These are phyloP conservation scores for Drosophila tsacasi DNA, from an alignment of 1,140 invertebrate species.

Conservation along the genomic window DNA sequence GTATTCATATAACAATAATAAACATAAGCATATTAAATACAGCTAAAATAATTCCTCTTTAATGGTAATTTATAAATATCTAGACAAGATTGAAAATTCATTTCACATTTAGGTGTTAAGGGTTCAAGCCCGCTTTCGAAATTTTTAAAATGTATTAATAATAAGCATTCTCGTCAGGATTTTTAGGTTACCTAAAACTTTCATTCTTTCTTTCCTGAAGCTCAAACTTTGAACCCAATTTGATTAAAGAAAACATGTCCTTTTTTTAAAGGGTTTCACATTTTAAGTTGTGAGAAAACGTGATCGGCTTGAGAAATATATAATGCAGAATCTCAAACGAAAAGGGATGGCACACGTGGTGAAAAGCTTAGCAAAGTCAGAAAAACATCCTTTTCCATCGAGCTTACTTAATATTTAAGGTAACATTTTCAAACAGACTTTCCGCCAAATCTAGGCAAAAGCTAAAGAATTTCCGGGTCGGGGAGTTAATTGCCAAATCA, in stretches of 20 bases:
- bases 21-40: too few species aligned
- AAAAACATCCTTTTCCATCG: not conserved
- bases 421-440: not conserved
- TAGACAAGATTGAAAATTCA: not conserved
- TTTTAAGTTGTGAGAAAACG: conserved; percentile 27
- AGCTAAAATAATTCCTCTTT: not conserved
- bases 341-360: conserved; percentile 4
- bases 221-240: conserved; percentile 16
- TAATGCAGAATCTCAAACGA: not conserved
- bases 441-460: not conserved
- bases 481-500: conserved; percentile 25
- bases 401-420: not conserved
- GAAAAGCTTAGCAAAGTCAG: not conserved
- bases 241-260: conserved; percentile 27
- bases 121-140: not conserved
- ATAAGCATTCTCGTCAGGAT: not conserved
- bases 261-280: conserved; percentile 22
- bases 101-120: not conserved
- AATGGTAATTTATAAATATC: not conserved
- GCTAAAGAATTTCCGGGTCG: not conserved
- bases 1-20: too few species aligned
- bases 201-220: not conserved
- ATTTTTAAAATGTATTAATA: not conserved
- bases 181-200: not conserved
- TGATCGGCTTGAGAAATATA: conserved; percentile 23